Conservation (phyloP, 2,797 vertebrate genomes). For the Avahi laniger region DNA sequence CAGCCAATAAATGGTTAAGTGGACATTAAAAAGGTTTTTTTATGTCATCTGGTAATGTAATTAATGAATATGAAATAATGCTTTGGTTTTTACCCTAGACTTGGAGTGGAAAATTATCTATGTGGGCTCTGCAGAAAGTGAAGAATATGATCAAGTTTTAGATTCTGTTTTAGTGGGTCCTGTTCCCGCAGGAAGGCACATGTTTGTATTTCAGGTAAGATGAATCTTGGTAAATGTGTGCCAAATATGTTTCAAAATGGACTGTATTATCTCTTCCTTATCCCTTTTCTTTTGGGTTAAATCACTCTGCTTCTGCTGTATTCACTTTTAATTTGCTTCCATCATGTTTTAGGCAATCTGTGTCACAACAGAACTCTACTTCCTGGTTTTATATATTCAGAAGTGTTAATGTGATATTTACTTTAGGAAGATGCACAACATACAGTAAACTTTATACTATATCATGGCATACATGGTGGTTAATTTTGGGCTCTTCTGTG, state of each 20-base stretch:
- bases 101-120: constrained; percentile 90
- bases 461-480: neutral
- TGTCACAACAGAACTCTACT: neutral
- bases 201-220: constrained; percentile 90
- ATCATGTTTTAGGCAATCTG: neutral
- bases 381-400: neutral
- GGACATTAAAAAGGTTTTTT: neutral
- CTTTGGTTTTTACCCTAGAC: constrained; percentile 81
- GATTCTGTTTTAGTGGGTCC: constrained; percentile 89
- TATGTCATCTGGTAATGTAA: constrained; percentile 29
- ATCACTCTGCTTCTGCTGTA: neutral
- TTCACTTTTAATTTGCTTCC: neutral
- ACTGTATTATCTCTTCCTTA: neutral
- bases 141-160: constrained; percentile 88
- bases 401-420: neutral
- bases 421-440: neutral
- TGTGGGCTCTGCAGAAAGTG: constrained; percentile 89
- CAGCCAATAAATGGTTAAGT: neutral
- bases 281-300: constrained; percentile 6
- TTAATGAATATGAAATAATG: constrained; percentile 64
- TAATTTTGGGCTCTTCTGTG: neutral
- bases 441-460: neutral
- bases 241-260: constrained; percentile 1
- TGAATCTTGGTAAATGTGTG: constrained; percentile 43
- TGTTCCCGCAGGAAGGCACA: constrained; percentile 88